Conservation (phyloP, 2,888 invertebrate genomes). For the Epinotia bilunana region DNA sequence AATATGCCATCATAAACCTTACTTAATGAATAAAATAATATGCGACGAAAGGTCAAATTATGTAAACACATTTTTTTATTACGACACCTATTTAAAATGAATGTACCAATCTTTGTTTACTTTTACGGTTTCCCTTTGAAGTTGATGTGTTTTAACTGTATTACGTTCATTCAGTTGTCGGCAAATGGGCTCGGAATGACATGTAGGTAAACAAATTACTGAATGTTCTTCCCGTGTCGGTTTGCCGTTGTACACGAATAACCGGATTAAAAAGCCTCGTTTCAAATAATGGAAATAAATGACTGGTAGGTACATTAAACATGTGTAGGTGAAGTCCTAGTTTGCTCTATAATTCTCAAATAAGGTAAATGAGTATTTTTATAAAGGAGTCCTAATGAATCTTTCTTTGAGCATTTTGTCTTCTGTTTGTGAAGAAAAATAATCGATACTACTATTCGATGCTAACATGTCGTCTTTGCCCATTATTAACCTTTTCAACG, state of each 20-base stretch:
- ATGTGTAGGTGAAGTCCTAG: too few relatives aligned
- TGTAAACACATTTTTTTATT: not conserved
- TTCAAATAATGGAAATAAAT: not conserved
- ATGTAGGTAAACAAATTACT: conserved; percentile 26
- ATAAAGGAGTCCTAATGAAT: too few relatives aligned
- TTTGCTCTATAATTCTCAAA: too few relatives aligned
- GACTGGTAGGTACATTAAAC: too few relatives aligned
- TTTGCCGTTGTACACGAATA: not conserved
- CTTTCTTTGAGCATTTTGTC: too few relatives aligned
- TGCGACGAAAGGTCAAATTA: not conserved
- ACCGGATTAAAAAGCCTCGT: not conserved
- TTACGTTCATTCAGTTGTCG: not conserved
- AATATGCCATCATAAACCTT: not conserved
- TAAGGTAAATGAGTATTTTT: too few relatives aligned
- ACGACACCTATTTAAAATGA: not conserved
- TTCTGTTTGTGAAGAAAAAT: too few relatives aligned
- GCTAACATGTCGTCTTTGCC: too few relatives aligned
- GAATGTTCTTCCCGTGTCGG: not conserved
- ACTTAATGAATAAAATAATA: not conserved
- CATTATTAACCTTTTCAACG: too few relatives aligned
- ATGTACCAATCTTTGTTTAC: not conserved
- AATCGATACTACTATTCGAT: too few relatives aligned
- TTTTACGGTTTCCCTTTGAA: conserved; percentile 25
- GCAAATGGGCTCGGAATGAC: conserved; percentile 25
- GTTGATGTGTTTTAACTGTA: conserved; percentile 35